A percentile compares a stretch with the other conserved stretches of the same genome.
Conservation (phyloP, 1,140 invertebrate species). For the Ceratosolen fusciceps region DNA sequence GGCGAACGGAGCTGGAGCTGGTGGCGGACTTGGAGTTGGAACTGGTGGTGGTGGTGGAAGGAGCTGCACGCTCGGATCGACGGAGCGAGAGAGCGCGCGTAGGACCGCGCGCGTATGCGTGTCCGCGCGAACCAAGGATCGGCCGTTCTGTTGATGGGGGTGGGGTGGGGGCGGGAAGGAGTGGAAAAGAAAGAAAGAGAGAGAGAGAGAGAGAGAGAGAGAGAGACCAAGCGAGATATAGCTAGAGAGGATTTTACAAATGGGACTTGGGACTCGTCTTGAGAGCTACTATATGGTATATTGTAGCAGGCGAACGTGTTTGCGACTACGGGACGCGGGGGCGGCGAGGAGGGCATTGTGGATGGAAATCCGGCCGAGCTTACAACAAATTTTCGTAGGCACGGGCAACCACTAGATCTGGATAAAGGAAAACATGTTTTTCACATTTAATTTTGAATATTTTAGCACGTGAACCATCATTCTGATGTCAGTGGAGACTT, state of each 20-base stretch:
- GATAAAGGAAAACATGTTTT: slow-evolving; percentile 14
- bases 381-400: slow-evolving; percentile 22
- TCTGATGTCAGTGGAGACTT: background rate
- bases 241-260: slow-evolving; percentile 24
- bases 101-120: background rate
- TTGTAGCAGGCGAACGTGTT: slow-evolving; percentile 7
- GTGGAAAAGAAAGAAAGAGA: background rate
- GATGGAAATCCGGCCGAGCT: slow-evolving; percentile 2
- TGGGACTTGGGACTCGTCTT: slow-evolving; percentile 19
- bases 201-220: background rate
- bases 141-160: background rate
- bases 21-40: too few relatives aligned
- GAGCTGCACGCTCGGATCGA: slow-evolving; percentile 23
- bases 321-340: too few relatives aligned
- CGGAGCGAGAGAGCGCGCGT: slow-evolving; percentile 17
- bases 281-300: slow-evolving; percentile 24
- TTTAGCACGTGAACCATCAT: background rate
- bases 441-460: slow-evolving; percentile 14
- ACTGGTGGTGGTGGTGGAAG: slow-evolving; percentile 57
- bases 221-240: background rate
- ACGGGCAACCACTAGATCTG: background rate
- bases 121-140: too few relatives aligned
- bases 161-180: background rate
- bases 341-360: slow-evolving; percentile 9
- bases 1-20: too few relatives aligned